These are phyloP conservation scores for Agrotis ipsilon DNA, from an alignment of 2,888 invertebrate species.

Conservation along the genomic window DNA sequence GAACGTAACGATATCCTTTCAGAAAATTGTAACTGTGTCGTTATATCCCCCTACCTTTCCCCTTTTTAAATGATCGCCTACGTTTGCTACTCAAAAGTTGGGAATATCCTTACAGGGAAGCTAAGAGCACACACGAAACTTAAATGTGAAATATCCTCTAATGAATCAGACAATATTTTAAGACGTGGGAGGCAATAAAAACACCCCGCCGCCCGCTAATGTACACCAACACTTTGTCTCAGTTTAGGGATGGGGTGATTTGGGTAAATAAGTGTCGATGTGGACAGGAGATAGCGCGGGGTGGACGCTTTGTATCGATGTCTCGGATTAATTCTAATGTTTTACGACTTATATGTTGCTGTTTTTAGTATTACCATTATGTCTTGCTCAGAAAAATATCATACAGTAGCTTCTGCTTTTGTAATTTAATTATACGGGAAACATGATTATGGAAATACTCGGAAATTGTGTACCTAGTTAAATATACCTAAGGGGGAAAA, in stretches of 20 bases:
- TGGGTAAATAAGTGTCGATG: conserved; percentile 88
- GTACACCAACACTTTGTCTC: conserved; percentile 89
- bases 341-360: background rate
- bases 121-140: conserved; percentile 87
- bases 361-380: background rate
- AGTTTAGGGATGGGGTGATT: conserved; percentile 84
- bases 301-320: conserved; percentile 61
- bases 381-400: background rate
- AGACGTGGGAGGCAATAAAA: conserved; percentile 90
- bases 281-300: conserved; percentile 74
- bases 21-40: conserved; percentile 90
- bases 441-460: no score
- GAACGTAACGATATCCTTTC: conserved; percentile 90
- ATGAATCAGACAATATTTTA: conserved; percentile 92
- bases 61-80: conserved; percentile 84
- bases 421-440: no score
- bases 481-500: no score
- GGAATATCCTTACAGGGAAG: conserved; percentile 79
- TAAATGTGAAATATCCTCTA: conserved; percentile 91
- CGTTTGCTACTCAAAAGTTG: conserved; percentile 81
- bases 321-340: conserved; percentile 25
- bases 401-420: no score
- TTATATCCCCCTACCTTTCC: conserved; percentile 77
- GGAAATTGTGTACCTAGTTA: no score
- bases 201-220: conserved; percentile 85